These are phyloP conservation scores for Oreochromis grahami DNA, from an alignment of 2,797 vertebrate species.

Conservation along the genomic window DNA sequence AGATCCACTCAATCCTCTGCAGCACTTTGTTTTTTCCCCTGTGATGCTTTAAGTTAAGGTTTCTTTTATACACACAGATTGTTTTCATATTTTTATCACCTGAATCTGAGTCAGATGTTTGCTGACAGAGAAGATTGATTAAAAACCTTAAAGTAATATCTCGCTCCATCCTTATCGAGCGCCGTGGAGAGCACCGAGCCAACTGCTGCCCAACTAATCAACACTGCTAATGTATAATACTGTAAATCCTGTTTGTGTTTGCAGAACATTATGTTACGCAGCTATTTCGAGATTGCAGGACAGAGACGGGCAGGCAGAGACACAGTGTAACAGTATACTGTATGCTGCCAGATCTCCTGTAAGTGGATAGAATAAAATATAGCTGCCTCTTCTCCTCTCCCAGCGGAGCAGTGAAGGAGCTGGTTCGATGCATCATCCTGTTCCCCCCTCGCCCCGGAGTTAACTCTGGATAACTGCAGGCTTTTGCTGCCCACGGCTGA, in stretches of 20 bases:
- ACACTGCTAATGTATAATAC: background rate
- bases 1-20: background rate
- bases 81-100: background rate
- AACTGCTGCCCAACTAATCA: background rate
- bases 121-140: background rate
- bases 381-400: background rate
- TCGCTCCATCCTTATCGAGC: background rate
- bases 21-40: background rate
- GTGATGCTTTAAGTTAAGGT: background rate
- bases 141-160: background rate
- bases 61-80: background rate
- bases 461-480: constrained; percentile 9
- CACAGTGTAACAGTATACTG: background rate
- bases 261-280: background rate
- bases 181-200: background rate
- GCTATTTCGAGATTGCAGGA: background rate
- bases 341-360: background rate
- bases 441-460: background rate
- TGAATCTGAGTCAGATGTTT: background rate
- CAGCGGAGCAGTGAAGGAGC: background rate
- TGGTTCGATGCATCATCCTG: background rate
- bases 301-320: background rate
- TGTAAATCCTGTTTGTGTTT: background rate
- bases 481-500: background rate
- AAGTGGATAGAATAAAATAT: constrained; percentile 19